Percentiles rank a stretch among this genome's conserved stretches.
phyloP scores from a whole-genome alignment of 2,113 vertebrate genomes.

The Antechinus flavipes region DNA sequence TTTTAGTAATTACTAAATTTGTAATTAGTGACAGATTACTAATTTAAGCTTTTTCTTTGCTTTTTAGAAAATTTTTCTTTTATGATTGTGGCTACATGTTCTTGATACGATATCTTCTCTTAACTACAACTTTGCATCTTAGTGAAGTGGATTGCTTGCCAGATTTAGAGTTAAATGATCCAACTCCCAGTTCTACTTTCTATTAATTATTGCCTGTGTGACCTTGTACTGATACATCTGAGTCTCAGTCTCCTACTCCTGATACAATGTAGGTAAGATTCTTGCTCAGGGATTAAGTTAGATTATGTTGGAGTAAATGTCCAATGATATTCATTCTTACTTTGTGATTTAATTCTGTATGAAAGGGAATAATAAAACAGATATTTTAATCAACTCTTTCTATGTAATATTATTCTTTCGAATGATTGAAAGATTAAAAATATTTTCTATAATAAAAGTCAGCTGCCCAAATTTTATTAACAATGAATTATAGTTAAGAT shows the following conservation, averaged over 20 bases:
- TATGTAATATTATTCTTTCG: neutral
- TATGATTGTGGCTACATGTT: no score
- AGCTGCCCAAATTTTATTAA: neutral
- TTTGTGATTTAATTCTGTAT: neutral
- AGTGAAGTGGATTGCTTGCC: no score
- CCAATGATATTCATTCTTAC: neutral
- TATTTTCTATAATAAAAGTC: neutral
- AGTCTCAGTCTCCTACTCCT: neutral
- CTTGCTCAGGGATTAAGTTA: neutral
- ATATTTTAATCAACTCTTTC: neutral
- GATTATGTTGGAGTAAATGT: neutral
- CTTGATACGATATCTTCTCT: no score
- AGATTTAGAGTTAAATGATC: neutral
- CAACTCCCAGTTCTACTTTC: neutral
- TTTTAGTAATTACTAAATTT: no score
- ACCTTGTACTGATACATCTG: neutral
- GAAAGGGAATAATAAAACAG: neutral
- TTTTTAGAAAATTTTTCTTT: no score
- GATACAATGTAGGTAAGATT: neutral
- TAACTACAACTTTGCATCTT: no score
- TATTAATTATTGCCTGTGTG: neutral
- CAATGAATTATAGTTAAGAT: neutral
- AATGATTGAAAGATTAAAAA: neutral
- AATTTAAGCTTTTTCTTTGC: no score
- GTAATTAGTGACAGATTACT: no score